phyloP scores from a whole-genome alignment of 2,888 invertebrate species.

The Eurytoma californica region DNA sequence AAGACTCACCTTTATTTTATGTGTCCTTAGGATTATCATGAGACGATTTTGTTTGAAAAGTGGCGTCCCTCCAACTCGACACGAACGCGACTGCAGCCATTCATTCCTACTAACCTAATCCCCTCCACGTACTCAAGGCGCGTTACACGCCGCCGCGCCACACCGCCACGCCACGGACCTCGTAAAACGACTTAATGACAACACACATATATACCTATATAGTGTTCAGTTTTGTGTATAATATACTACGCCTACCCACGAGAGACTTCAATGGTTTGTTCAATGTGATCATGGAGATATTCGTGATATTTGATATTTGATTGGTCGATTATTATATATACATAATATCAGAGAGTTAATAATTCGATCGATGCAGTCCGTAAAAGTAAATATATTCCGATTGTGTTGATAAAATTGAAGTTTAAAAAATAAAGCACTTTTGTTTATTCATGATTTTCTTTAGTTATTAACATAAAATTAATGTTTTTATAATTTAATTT shows the following conservation, averaged over 20 bases:
- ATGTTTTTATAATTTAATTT: too few species aligned
- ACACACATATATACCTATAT: background rate
- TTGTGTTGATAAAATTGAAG: too few species aligned
- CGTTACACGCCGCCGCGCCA: background rate
- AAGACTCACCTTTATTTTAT: slow-evolving; percentile 42
- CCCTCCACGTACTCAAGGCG: slow-evolving; percentile 24
- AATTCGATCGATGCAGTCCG: too few species aligned
- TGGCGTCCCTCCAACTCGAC: slow-evolving; percentile 44
- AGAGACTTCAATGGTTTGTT: slow-evolving; percentile 23
- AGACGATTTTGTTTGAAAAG: slow-evolving; percentile 39
- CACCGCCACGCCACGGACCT: background rate
- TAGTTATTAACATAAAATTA: too few species aligned
- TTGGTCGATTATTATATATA: slow-evolving; percentile 22
- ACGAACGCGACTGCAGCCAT: slow-evolving; percentile 24
- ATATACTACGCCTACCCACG: background rate
- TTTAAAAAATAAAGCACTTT: too few species aligned
- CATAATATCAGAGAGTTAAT: background rate
- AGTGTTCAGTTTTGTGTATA: background rate
- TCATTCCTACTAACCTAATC: slow-evolving; percentile 42
- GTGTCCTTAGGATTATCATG: slow-evolving; percentile 23
- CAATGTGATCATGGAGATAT: slow-evolving; percentile 35
- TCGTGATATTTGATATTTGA: slow-evolving; percentile 13
- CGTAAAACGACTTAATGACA: background rate
- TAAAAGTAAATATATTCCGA: too few species aligned
- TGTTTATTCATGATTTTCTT: too few species aligned